Conservation (phyloP, 2,888 invertebrate genomes). For the Cosmorhoe ocellata region DNA sequence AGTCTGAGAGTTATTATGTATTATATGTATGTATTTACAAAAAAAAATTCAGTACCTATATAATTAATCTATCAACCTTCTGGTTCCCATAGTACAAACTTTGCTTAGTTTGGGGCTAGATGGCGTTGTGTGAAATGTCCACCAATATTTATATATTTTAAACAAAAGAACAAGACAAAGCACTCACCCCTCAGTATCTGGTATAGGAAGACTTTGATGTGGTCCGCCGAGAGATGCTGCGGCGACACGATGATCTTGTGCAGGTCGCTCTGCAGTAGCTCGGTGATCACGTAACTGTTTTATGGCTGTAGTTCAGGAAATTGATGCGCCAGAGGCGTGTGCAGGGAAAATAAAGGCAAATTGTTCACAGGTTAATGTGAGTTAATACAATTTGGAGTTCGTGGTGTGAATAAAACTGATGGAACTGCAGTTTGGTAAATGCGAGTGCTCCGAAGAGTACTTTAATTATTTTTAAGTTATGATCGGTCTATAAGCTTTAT, state of each 20-base stretch:
- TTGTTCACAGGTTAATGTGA: conserved; percentile 14
- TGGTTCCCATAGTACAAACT: too few relatives aligned
- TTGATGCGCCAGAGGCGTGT: conserved; percentile 21
- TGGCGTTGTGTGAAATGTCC: too few relatives aligned
- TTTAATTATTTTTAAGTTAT: conserved; percentile 3
- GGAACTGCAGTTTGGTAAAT: conserved; percentile 17
- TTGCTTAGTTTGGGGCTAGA: too few relatives aligned
- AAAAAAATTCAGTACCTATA: too few relatives aligned
- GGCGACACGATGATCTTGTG: conserved; percentile 99
- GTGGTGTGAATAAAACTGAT: conserved; percentile 11
- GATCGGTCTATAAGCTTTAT: too few relatives aligned
- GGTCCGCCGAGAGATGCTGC: conserved; percentile 98
- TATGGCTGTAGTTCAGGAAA: conserved; percentile 57
- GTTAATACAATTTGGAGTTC: conserved; percentile 8
- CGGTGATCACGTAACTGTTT: conserved; percentile 98
- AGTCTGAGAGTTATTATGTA: too few relatives aligned
- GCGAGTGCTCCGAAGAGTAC: background rate
- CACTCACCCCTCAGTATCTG: conserved; percentile 98
- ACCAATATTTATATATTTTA: background rate
- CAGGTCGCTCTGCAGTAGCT: conserved; percentile 99
- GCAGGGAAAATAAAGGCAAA: conserved; percentile 15
- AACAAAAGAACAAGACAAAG: conserved; percentile 9
- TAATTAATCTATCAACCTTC: too few relatives aligned
- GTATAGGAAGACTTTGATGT: conserved; percentile 99
- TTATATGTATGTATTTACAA: too few relatives aligned